Conservation (phyloP, 2,113 vertebrate species). For the Tragelaphus strepsiceros region DNA sequence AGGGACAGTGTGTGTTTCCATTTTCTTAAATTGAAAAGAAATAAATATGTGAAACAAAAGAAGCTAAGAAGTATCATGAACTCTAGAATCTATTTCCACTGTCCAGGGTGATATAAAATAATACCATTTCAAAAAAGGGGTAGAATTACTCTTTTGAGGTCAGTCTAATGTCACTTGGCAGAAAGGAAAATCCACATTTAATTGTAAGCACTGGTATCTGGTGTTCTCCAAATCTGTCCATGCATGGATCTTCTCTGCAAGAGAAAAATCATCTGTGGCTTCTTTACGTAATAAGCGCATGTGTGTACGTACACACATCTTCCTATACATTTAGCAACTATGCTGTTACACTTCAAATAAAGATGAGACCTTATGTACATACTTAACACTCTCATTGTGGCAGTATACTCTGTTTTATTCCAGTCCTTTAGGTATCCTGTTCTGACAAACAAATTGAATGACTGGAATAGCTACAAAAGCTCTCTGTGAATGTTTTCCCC, state of each 20-base stretch:
- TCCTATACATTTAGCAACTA: not conserved
- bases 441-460: constrained; percentile 45
- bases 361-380: not conserved
- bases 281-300: not conserved
- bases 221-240: constrained; percentile 26
- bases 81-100: constrained; percentile 6
- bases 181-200: not conserved
- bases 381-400: not conserved
- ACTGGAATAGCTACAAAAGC: constrained; percentile 14
- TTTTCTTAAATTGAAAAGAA: constrained; percentile 32
- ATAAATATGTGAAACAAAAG: not conserved
- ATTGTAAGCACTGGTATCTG: not conserved
- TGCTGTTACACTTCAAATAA: not conserved
- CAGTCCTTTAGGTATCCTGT: constrained; percentile 6
- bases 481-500: constrained; percentile 30
- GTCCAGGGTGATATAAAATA: constrained; percentile 9
- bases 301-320: not conserved
- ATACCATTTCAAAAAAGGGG: constrained; percentile 12
- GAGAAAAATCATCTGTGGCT: constrained; percentile 14
- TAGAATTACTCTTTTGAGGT: constrained; percentile 25
- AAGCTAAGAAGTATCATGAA: not conserved
- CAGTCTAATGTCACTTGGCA: not conserved
- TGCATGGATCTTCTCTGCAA: constrained; percentile 6
- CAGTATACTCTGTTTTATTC: not conserved
- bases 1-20: not conserved